Evolutionary conservation across 2,888 invertebrate genomes (phyloP).

Genomic region (Pachliopta kotzebuea): DNA sequence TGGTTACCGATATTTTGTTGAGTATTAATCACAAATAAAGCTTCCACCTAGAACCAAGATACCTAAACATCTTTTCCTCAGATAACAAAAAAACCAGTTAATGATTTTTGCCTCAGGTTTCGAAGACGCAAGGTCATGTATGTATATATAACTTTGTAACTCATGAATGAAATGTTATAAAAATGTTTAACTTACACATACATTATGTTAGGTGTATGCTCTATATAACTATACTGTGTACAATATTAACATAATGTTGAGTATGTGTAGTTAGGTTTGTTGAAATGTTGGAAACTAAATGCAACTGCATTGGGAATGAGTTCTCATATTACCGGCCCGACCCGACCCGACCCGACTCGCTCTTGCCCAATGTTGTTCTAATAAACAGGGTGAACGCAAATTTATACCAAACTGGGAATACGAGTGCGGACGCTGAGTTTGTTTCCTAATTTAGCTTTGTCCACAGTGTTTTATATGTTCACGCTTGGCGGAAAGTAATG

Average conservation of each 20-base stretch:
- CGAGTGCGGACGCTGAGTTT: slow-evolving; percentile 33
- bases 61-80: too few species aligned
- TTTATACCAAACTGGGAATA: slow-evolving; percentile 38
- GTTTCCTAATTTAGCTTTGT: slow-evolving; percentile 5
- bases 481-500: not conserved
- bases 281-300: slow-evolving; percentile 17
- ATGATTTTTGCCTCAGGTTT: too few species aligned
- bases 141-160: too few species aligned
- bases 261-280: slow-evolving; percentile 1
- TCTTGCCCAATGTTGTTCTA: slow-evolving; percentile 47
- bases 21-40: too few species aligned
- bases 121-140: too few species aligned
- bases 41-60: too few species aligned
- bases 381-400: slow-evolving; percentile 58
- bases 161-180: too few species aligned
- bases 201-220: too few species aligned
- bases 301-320: slow-evolving; percentile 26
- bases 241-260: not conserved
- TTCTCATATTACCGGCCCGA: slow-evolving; percentile 35
- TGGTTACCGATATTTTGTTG: too few species aligned
- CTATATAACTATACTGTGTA: not conserved
- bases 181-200: too few species aligned
- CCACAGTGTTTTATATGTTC: slow-evolving; percentile 1
- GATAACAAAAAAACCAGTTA: too few species aligned
- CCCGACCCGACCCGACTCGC: slow-evolving; percentile 16